These are phyloP conservation scores for Homarus gammarus DNA, from an alignment of 2,888 invertebrate species.

Conservation along the genomic window DNA sequence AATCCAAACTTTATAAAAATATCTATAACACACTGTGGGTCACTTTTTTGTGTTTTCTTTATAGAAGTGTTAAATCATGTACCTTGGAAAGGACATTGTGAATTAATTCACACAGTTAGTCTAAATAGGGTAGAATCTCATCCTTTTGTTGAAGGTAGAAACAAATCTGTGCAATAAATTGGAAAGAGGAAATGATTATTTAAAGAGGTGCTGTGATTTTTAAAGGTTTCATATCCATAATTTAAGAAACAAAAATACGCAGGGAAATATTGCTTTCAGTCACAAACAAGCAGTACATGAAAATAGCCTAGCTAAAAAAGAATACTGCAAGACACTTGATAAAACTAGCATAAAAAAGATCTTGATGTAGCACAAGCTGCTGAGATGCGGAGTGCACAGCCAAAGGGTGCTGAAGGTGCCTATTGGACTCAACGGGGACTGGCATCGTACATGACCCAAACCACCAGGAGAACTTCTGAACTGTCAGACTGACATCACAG, in stretches of 20 bases:
- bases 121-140: slow-evolving; percentile 7
- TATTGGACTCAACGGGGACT: neutral
- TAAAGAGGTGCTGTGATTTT: slow-evolving; percentile 17
- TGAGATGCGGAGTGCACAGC: slow-evolving; percentile 27
- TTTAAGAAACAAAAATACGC: slow-evolving; percentile 8
- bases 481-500: neutral
- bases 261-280: slow-evolving; percentile 20
- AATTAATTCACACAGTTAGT: neutral
- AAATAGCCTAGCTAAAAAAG: slow-evolving; percentile 32
- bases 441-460: slow-evolving; percentile 3
- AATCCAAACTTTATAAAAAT: neutral
- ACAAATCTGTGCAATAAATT: slow-evolving; percentile 1
- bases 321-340: slow-evolving; percentile 5
- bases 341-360: slow-evolving; percentile 31
- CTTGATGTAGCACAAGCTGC: slow-evolving; percentile 29
- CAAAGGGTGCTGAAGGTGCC: slow-evolving; percentile 13
- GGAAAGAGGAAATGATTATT: neutral
- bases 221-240: neutral
- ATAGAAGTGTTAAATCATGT: neutral
- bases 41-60: neutral
- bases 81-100: neutral
- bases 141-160: neutral
- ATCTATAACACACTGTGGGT: neutral
- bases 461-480: neutral
- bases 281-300: slow-evolving; percentile 30